Percentiles rank a stretch among this genome's conserved stretches.
Evolutionary conservation across 2,797 vertebrate genomes (phyloP).

Genomic region (Phrynocephalus guinanensis): DNA sequence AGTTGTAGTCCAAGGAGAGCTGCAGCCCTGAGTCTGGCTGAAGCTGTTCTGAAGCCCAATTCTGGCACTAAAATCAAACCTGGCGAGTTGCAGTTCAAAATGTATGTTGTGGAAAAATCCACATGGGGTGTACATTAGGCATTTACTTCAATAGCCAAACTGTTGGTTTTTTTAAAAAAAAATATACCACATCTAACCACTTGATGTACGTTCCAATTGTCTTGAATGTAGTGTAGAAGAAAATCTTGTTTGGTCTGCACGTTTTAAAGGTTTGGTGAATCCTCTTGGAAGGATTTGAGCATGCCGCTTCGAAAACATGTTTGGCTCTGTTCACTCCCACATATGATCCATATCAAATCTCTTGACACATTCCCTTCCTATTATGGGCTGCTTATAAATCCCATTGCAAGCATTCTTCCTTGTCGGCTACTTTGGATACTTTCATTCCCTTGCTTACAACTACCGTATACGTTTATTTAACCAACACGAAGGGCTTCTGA

Average conservation of each 20-base stretch:
- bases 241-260: neutral
- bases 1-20: no score
- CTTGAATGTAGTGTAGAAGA: neutral
- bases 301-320: neutral
- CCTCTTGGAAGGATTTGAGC: neutral
- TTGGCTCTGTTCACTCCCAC: constrained; percentile 6
- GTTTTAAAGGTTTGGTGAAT: neutral
- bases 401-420: neutral
- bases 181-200: no score
- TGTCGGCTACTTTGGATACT: neutral
- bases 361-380: constrained; percentile 30
- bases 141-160: neutral
- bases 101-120: neutral
- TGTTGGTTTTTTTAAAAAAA: neutral
- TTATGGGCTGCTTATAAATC: constrained; percentile 38
- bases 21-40: no score
- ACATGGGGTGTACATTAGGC: neutral
- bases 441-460: constrained; percentile 18
- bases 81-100: neutral
- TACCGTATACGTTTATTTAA: neutral
- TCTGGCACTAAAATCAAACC: no score
- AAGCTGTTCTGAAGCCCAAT: no score
- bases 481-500: neutral
- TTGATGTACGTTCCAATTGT: neutral
- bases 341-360: constrained; percentile 28